A percentile compares a stretch with the other conserved stretches of the same genome.
phyloP scores from a whole-genome alignment of 2,888 invertebrate genomes.

The Hartigia nigra region DNA sequence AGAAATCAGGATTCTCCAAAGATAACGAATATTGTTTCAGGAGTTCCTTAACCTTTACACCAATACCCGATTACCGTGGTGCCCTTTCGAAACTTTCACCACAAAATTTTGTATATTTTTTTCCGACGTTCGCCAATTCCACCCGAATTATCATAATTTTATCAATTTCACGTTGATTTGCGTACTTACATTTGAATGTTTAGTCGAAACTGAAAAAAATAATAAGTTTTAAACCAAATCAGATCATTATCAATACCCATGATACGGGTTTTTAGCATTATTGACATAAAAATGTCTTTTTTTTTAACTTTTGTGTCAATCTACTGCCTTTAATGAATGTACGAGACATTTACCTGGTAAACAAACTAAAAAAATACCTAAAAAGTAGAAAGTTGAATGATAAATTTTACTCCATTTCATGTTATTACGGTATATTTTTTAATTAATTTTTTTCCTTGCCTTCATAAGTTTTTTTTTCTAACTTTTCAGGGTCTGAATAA shows the following conservation, averaged over 20 bases:
- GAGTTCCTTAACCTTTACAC: conserved; percentile 37
- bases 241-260: no score
- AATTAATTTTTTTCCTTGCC: neutral
- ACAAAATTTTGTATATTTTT: no score
- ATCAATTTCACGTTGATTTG: no score
- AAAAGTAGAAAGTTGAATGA: neutral
- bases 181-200: no score
- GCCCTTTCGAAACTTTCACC: no score
- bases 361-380: neutral
- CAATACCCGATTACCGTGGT: no score
- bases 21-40: conserved; percentile 30
- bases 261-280: no score
- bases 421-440: neutral
- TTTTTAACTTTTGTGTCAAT: neutral
- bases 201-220: no score
- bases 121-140: no score
- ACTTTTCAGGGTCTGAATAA: neutral
- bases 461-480: neutral
- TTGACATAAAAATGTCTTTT: neutral
- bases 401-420: neutral
- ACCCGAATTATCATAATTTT: no score
- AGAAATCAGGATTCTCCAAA: conserved; percentile 19
- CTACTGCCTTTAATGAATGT: neutral
- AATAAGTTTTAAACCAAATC: no score
- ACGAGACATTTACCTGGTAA: neutral